phyloP scores from a whole-genome alignment of 2,113 vertebrate genomes.

The Eretmochelys imbricata region DNA sequence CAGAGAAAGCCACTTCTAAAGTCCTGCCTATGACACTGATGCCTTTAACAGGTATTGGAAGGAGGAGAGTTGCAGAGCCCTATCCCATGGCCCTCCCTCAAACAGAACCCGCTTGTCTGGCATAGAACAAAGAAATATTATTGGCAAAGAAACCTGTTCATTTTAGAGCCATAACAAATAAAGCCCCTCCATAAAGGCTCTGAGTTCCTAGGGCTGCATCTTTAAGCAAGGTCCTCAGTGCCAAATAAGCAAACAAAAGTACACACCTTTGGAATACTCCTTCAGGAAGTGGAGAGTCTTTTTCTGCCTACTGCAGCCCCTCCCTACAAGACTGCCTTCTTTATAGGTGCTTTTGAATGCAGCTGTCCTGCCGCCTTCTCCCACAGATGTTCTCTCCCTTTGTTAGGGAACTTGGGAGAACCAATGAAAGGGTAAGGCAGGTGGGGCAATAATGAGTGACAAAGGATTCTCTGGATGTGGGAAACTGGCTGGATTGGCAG shows the following conservation, averaged over 20 bases:
- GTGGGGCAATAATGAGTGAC: not conserved
- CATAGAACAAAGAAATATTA: not conserved
- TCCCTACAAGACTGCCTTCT: not conserved
- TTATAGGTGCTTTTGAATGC: not conserved
- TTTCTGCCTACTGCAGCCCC: not conserved
- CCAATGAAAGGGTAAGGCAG: not conserved
- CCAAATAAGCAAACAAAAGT: not conserved
- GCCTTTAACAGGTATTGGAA: not conserved
- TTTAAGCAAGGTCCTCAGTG: not conserved
- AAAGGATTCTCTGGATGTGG: not conserved
- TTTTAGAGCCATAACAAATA: not conserved
- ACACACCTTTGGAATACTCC: not conserved
- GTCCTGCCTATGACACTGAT: not conserved
- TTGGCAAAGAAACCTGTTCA: not conserved
- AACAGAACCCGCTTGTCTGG: not conserved
- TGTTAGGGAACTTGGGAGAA: not conserved
- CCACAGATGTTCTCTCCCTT: not conserved
- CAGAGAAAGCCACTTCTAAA: not conserved
- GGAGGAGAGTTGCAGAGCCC: not conserved
- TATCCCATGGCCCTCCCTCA: not conserved
- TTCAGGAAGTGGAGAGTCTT: not conserved
- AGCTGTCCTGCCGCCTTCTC: not conserved
- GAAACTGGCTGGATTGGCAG: not conserved
- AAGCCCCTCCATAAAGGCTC: not conserved
- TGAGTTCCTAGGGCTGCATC: not conserved